phyloP scores from a whole-genome alignment of 2,888 invertebrate species.

The Coelinius sp. region DNA sequence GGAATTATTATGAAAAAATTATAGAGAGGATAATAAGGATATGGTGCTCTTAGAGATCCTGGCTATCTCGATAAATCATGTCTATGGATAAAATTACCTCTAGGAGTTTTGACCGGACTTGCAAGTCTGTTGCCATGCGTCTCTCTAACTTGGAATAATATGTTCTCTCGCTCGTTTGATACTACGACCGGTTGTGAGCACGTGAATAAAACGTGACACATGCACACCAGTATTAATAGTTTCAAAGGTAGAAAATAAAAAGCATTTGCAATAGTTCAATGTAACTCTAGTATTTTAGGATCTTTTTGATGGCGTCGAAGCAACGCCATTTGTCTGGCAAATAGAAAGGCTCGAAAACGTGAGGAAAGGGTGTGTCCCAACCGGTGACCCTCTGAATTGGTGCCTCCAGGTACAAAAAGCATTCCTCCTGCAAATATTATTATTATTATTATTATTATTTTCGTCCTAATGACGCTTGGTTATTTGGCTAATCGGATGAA shows the following conservation, averaged over 20 bases:
- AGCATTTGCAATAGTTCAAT: background rate
- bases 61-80: conserved; percentile 21
- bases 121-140: background rate
- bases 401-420: conserved; percentile 95
- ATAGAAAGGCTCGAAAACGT: conserved; percentile 96
- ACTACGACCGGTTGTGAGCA: conserved; percentile 12
- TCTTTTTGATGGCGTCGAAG: conserved; percentile 83
- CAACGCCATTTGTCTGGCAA: conserved; percentile 95
- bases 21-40: background rate
- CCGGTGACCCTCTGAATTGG: conserved; percentile 92
- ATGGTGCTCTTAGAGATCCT: conserved; percentile 1
- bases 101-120: background rate
- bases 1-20: background rate
- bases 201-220: conserved; percentile 5
- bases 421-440: conserved; percentile 93
- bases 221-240: background rate
- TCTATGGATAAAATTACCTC: background rate
- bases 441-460: too few species aligned
- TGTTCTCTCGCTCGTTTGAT: background rate
- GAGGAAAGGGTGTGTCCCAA: conserved; percentile 98
- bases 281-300: conserved; percentile 78
- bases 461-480: background rate
- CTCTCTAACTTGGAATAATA: background rate
- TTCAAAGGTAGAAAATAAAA: background rate
- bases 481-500: conserved; percentile 23